These are phyloP conservation scores for Notoglanidium macrostoma DNA, from an alignment of 2,797 vertebrate genomes.

Conservation along the genomic window DNA sequence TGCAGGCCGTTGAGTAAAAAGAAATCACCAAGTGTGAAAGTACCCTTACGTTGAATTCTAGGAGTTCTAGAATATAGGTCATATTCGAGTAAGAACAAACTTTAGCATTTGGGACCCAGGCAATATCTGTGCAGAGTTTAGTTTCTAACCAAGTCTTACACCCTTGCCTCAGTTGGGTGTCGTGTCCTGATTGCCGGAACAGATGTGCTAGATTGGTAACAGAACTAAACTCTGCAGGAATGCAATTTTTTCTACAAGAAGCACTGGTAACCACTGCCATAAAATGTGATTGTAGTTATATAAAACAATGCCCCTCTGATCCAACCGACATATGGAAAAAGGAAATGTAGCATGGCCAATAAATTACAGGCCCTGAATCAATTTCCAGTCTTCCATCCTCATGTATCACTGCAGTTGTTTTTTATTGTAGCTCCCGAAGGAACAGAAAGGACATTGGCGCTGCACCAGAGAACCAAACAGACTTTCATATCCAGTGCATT, in stretches of 20 bases:
- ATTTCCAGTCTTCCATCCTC: constrained; percentile 21
- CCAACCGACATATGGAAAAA: constrained; percentile 10
- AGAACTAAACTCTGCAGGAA: background rate
- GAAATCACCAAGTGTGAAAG: background rate
- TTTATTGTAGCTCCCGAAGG: constrained; percentile 6
- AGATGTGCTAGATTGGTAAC: constrained; percentile 9
- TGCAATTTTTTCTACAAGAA: background rate
- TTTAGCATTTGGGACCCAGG: background rate
- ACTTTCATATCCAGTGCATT: background rate
- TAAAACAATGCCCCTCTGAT: constrained; percentile 29
- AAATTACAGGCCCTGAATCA: constrained; percentile 29
- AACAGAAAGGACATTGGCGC: constrained; percentile 9
- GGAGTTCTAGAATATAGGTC: background rate
- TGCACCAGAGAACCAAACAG: constrained; percentile 5
- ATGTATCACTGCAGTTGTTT: background rate
- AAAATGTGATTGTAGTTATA: constrained; percentile 12
- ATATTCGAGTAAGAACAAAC: background rate
- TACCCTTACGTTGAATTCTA: too few species aligned
- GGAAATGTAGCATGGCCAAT: constrained; percentile 5
- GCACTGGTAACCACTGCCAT: background rate
- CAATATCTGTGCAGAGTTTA: background rate
- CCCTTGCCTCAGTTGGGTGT: background rate
- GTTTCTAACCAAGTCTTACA: background rate
- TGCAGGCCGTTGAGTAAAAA: background rate
- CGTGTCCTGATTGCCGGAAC: background rate